Base-by-base conservation (phyloP, 2,888 invertebrate genomes). In the Megaustenia siamemsis region DNA sequence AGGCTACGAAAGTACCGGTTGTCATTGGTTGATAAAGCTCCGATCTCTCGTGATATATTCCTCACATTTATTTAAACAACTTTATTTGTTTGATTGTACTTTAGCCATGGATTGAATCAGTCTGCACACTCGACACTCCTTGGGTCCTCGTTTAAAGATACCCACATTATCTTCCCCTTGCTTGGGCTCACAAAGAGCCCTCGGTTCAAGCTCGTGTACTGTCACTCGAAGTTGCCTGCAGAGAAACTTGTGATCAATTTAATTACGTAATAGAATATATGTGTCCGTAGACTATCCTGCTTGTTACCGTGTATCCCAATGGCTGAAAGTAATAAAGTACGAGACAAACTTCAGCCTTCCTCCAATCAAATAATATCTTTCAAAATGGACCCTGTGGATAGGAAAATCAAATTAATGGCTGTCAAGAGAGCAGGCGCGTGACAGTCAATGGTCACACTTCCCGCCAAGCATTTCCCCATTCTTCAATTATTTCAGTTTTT, bases 341-440 rank as follows among this genome's bases (percentile, higher is more conserved):
- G 28, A 49, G 68, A 49, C 28, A 40, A 79, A 35, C 45, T 68
- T 40, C 21, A 49, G 45, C 66, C 15, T 43, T 79, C 79, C 18
- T 28, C 79, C 79, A 79, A 79, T 79, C 66, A 49, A 68, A 79
- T 79, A 15, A 79, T 66, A 43, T 68, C 66, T 66, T 68, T 32
- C 15, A 43, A 40, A 66, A 66, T 40, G 79, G 68, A 68, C 68
- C 28, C 21, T 66, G 68, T 68, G 66, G 40, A 49, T 79, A 43
- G 10, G 24, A 32, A 40, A 79, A 68, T 68, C 28, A 66, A 79
- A 68, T 79, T 68, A 66, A n/a, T 66, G 49, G 63, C 66, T 12
- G 43, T 79, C 45, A 68, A n/a, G 77, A 63, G 43, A 60, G 32
- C 32, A 35, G 56, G 28, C 60, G 4, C 18, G 24, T 43, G 43